Evolutionary conservation across 1,140 invertebrate genomes (phyloP).

Genomic region (Calliphora vicina): DNA sequence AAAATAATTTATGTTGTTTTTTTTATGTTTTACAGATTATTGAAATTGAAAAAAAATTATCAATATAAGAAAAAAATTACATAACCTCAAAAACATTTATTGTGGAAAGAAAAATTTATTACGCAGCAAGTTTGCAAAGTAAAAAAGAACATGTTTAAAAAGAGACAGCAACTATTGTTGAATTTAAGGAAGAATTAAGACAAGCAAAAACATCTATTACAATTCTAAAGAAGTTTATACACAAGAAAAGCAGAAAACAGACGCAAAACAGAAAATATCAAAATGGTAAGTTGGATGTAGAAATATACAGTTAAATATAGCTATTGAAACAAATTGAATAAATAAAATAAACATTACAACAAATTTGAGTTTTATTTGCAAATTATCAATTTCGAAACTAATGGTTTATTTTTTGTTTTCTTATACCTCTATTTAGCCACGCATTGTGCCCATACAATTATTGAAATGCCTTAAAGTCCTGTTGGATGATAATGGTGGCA

Average conservation of each 20-base stretch:
- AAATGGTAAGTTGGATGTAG: not conserved
- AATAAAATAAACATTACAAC: not conserved
- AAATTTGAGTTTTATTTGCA: conserved; percentile 19
- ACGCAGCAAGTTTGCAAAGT: not conserved
- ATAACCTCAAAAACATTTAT: not conserved
- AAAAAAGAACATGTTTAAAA: not conserved
- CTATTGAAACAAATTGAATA: not conserved
- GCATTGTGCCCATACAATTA: conserved; percentile 88
- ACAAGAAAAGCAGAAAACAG: not conserved
- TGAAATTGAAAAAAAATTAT: not conserved
- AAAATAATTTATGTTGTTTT: not conserved
- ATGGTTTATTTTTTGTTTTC: conserved; percentile 20
- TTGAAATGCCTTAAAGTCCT: conserved; percentile 86
- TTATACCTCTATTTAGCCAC: conserved; percentile 76
- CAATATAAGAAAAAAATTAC: not conserved
- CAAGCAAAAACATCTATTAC: not conserved
- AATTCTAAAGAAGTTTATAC: not conserved
- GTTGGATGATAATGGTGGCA: conserved; percentile 82
- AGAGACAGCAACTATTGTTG: not conserved
- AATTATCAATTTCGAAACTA: not conserved
- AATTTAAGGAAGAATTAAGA: not conserved
- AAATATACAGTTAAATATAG: not conserved
- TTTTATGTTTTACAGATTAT: not conserved
- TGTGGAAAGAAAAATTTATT: not conserved
- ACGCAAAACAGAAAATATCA: not conserved